Base-by-base conservation (phyloP, 2,113 vertebrate genomes). In the Megalops atlanticus region DNA sequence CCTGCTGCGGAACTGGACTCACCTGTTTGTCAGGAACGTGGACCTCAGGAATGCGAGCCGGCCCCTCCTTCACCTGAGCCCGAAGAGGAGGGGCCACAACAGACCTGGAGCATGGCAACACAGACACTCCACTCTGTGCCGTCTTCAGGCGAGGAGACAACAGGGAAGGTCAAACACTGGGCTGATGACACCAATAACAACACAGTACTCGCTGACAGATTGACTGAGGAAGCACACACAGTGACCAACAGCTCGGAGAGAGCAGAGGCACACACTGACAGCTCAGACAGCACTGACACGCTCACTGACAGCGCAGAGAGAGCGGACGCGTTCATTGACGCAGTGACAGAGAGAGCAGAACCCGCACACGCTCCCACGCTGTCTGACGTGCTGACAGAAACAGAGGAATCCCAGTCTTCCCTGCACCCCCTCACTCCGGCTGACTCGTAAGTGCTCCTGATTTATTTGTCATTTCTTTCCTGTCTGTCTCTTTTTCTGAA, bases 1-100 rank as follows among this genome's bases (percentile, higher is more conserved):
- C 77, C 49, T 84, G 40, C 40, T 11, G 47, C 41, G 27, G 76
- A 87, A 91, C 91, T 54, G 43, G 90, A 82, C 43, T 36, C 81
- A 86, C 93, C 87, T 89, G 94, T 94, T 88, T 76, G 16, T 84
- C 94, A 81, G 86, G 89, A 84, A 38, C 85, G 76, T 69, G 33
- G 40, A 21, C 21, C 73, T 74, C 41, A 84, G 91, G 92, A 86
- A 94, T 94, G 91, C 12, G 43, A 81, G 11, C 47, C 47, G 2
- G 83, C 87, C 86, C 78, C 86, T 76, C 92, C 92, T 85, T 83
- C 82, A 70, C 15, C 35, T 43, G 82, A 85, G 76, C 74, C 12
- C 24, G 77, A 76, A 43, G 72, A 52, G 85, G 87, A 87, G 83
- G 84, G 79, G 76, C 80, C 82, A 3, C 74, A 80, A 58, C 68